Evolutionary conservation across 2,113 vertebrate genomes (phyloP).

Genomic region (Marmota monax): DNA sequence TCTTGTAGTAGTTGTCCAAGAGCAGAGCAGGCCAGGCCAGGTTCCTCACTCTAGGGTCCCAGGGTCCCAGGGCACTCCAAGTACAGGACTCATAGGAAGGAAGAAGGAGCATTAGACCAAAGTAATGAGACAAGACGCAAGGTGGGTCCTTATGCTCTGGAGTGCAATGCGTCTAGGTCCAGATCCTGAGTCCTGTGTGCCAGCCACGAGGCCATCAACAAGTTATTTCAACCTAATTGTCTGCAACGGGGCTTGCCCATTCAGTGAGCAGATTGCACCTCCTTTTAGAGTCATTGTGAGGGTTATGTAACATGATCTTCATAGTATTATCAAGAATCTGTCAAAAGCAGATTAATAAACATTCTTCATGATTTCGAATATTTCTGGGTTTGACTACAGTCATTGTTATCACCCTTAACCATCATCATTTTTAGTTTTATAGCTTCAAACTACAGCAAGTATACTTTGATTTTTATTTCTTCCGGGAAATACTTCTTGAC

Average conservation of each 20-base stretch:
- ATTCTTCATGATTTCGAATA: neutral
- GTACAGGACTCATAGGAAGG: neutral
- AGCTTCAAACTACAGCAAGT: neutral
- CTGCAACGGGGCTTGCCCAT: neutral
- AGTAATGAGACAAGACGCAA: neutral
- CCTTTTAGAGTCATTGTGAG: neutral
- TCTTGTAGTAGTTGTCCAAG: too few species aligned
- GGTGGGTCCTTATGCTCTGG: neutral
- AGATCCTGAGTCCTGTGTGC: neutral
- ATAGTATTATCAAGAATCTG: neutral
- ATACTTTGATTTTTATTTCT: neutral
- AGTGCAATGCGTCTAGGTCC: too few species aligned
- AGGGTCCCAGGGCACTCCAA: neutral
- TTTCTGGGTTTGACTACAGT: neutral
- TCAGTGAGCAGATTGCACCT: neutral
- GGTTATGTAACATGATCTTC: neutral
- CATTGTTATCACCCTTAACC: neutral
- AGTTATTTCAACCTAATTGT: neutral
- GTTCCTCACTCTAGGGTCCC: neutral
- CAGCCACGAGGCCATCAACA: rapidly evolving
- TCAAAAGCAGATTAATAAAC: neutral
- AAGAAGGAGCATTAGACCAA: neutral
- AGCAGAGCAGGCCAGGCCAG: neutral
- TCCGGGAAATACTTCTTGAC: neutral
- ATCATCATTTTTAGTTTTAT: neutral